A percentile compares a stretch with the other conserved stretches of the same genome.
Conservation (phyloP, 2,797 vertebrate genomes). For the Agapornis canus region DNA sequence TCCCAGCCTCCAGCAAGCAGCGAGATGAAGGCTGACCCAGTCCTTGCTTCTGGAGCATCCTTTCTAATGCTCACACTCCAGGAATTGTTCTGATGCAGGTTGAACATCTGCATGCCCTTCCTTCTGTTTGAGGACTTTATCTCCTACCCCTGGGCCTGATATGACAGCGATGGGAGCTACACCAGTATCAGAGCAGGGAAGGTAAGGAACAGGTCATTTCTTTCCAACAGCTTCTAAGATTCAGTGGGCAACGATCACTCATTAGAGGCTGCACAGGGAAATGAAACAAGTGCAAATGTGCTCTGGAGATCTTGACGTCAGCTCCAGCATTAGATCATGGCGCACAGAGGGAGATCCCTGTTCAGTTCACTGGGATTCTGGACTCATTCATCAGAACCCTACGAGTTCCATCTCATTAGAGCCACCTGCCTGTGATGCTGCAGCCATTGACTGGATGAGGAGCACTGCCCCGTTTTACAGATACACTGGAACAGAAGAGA, state of each 20-base stretch:
- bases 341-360: constrained; percentile 42
- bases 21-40: neutral
- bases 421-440: neutral
- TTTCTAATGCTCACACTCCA: neutral
- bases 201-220: neutral
- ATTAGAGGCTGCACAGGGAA: neutral
- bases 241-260: neutral
- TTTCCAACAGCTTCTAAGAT: neutral
- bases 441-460: neutral
- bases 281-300: neutral
- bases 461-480: neutral
- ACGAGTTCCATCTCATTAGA: neutral
- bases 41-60: neutral
- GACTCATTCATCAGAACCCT: constrained; percentile 17
- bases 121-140: neutral
- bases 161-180: neutral
- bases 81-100: neutral
- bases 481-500: neutral
- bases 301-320: constrained; percentile 21
- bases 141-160: neutral
- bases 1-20: neutral
- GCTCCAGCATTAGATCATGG: constrained; percentile 18
- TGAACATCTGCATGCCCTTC: neutral
- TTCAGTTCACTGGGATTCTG: neutral
- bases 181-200: neutral